Percentiles rank a stretch among this genome's conserved stretches.
Conservation (phyloP, 2,888 invertebrate species). For the Archaeoteleia sp. region DNA sequence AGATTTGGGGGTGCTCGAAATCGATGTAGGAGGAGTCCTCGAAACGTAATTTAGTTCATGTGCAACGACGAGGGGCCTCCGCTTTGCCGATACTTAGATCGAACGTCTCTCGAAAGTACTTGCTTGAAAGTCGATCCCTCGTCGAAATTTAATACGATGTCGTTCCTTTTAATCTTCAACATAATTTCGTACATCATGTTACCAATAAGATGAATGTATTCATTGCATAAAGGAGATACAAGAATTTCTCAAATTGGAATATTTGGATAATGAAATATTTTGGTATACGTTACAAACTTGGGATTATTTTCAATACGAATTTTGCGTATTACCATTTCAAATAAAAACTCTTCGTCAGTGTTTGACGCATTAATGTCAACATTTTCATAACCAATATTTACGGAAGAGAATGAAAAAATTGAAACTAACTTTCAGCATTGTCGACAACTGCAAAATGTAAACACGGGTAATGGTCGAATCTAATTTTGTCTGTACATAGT, state of each 20-base stretch:
- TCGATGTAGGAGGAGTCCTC: constrained; percentile 15
- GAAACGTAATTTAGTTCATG: constrained; percentile 35
- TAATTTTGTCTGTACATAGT: constrained; percentile 38
- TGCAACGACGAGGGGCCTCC: constrained; percentile 8
- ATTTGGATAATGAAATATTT: too few species aligned
- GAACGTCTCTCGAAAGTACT: constrained; percentile 30
- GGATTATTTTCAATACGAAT: too few species aligned
- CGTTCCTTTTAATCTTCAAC: constrained; percentile 19
- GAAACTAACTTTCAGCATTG: neutral
- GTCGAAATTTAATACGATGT: constrained; percentile 8
- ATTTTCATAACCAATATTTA: too few species aligned
- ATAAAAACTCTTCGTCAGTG: too few species aligned
- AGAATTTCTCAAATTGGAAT: too few species aligned
- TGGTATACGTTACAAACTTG: too few species aligned
- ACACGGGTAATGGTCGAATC: constrained; percentile 18
- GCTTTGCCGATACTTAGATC: constrained; percentile 9
- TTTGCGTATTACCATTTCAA: too few species aligned
- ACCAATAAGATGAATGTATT: constrained; percentile 28
- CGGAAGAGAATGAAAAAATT: too few species aligned
- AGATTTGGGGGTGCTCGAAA: constrained; percentile 32
- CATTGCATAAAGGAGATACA: neutral
- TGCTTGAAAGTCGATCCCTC: constrained; percentile 15
- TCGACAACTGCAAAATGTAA: constrained; percentile 7
- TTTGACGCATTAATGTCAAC: too few species aligned
- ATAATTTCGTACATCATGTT: constrained; percentile 23